Evolutionary conservation across 2,113 vertebrate species (phyloP).

Genomic region (Pseudorectes ferrugineus): DNA sequence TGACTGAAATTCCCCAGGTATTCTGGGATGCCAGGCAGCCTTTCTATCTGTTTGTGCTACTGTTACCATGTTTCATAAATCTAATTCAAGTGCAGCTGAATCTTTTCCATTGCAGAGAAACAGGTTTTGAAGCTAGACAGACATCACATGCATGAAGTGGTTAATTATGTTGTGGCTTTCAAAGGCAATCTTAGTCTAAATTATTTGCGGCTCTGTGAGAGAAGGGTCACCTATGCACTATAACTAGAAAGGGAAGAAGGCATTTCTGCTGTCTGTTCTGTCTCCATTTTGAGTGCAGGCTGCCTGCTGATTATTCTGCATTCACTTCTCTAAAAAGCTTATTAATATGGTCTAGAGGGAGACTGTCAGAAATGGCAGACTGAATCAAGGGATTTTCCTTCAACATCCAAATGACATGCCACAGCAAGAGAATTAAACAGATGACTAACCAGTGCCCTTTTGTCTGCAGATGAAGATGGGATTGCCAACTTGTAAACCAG

Average conservation of each 20-base stretch:
- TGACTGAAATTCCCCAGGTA: slow-evolving; percentile 72
- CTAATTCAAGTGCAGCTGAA: slow-evolving; percentile 38
- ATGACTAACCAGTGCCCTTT: slow-evolving; percentile 83
- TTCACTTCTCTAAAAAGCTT: slow-evolving; percentile 76
- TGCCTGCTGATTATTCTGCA: slow-evolving; percentile 75
- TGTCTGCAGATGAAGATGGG: slow-evolving; percentile 76
- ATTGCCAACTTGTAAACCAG: slow-evolving; percentile 77
- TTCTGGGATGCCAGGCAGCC: slow-evolving; percentile 54
- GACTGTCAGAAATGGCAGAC: slow-evolving; percentile 81
- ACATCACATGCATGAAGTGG: neutral
- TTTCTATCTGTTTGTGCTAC: slow-evolving; percentile 40
- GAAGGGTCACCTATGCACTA: slow-evolving; percentile 39
- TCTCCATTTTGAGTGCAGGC: slow-evolving; percentile 68
- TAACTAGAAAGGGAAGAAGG: slow-evolving; percentile 50
- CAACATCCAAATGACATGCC: slow-evolving; percentile 77
- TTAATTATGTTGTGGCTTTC: slow-evolving; percentile 51
- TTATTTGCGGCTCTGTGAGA: slow-evolving; percentile 6
- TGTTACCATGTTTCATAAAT: slow-evolving; percentile 66
- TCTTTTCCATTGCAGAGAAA: neutral
- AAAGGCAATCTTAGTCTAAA: slow-evolving; percentile 45
- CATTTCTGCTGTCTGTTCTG: slow-evolving; percentile 46
- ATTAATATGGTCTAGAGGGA: slow-evolving; percentile 83
- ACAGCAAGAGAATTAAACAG: slow-evolving; percentile 80
- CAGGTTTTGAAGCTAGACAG: neutral
- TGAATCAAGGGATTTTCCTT: slow-evolving; percentile 82